phyloP scores from a whole-genome alignment of 2,888 invertebrate species.

The Mantis religiosa region DNA sequence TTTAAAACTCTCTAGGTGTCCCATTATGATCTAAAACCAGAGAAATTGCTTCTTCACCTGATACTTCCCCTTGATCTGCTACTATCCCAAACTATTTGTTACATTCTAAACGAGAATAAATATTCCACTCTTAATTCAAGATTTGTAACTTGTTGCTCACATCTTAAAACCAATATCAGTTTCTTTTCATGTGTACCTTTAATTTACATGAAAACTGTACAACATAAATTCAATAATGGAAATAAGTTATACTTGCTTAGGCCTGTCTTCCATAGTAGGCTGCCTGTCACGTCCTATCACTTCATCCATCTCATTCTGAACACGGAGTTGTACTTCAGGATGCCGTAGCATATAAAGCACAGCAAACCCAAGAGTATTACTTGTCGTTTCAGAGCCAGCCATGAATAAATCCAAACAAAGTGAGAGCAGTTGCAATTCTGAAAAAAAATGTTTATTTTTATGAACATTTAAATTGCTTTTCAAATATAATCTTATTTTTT shows the following conservation, averaged over 20 bases:
- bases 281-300: conserved; percentile 24
- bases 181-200: neutral
- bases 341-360: conserved; percentile 56
- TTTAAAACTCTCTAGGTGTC: no score
- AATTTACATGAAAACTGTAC: neutral
- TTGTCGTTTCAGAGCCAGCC: conserved; percentile 68
- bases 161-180: neutral
- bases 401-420: conserved; percentile 63
- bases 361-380: conserved; percentile 58
- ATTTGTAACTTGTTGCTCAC: neutral
- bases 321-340: conserved; percentile 52
- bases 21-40: no score
- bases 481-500: neutral
- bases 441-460: conserved; percentile 12
- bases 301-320: conserved; percentile 40
- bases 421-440: conserved; percentile 44
- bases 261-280: conserved; percentile 22
- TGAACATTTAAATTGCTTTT: neutral
- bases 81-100: no score
- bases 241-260: neutral
- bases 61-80: no score
- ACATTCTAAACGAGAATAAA: no score
- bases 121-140: neutral
- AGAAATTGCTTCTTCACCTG: no score
- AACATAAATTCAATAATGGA: neutral